Conservation (phyloP, 2,888 invertebrate species). For the Drosophila pseudotalamancana region DNA sequence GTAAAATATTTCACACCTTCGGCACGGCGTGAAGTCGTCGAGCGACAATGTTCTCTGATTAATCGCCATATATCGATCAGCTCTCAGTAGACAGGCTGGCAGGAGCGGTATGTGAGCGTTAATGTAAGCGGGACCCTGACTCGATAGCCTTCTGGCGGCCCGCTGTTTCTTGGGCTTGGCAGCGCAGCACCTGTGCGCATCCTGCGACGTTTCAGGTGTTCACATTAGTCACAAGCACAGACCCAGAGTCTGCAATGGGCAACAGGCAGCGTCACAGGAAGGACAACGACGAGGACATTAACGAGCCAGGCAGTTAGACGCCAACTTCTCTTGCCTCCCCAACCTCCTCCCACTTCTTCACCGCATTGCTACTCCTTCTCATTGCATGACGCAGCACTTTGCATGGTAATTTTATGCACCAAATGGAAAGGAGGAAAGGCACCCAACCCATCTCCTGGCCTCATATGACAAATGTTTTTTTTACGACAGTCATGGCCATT, state of each 20-base stretch:
- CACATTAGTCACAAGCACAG: constrained; percentile 72
- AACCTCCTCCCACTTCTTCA: background rate
- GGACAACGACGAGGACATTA: constrained; percentile 65
- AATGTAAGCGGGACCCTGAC: constrained; percentile 44
- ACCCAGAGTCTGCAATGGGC: constrained; percentile 31
- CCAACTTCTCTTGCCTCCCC: constrained; percentile 5
- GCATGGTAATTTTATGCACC: constrained; percentile 62
- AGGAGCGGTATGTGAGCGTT: constrained; percentile 53
- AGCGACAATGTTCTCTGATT: constrained; percentile 75
- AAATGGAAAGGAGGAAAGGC: background rate
- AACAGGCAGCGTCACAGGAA: constrained; percentile 42
- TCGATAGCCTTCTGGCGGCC: constrained; percentile 1
- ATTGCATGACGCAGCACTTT: constrained; percentile 66
- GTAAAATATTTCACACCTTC: constrained; percentile 74
- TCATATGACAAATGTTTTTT: constrained; percentile 68
- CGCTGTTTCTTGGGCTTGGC: constrained; percentile 12
- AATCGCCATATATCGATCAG: constrained; percentile 77
- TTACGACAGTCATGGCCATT: constrained; percentile 68
- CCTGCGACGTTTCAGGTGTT: constrained; percentile 75
- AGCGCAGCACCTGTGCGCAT: constrained; percentile 69
- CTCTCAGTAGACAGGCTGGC: constrained; percentile 62
- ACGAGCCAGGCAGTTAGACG: constrained; percentile 77
- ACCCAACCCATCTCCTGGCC: constrained; percentile 26
- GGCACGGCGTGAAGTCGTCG: constrained; percentile 58
- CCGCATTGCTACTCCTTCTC: constrained; percentile 12